These are phyloP conservation scores for Drosophila buzzatii DNA, from an alignment of 2,888 invertebrate genomes.

Conservation along the genomic window DNA sequence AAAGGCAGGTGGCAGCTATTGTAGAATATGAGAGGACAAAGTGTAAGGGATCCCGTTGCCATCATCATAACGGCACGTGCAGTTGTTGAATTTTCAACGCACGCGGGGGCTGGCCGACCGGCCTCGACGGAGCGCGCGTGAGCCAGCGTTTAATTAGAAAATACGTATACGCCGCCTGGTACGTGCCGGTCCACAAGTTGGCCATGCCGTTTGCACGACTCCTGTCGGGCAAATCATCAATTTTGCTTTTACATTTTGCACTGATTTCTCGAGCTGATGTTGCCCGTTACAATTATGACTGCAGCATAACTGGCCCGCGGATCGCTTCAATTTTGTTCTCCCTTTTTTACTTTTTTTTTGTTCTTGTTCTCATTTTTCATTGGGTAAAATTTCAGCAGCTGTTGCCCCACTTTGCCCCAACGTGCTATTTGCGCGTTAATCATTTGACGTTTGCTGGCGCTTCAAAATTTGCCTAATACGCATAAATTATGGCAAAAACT, in stretches of 20 bases:
- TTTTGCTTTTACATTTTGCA: slow-evolving; percentile 54
- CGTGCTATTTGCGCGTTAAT: slow-evolving; percentile 33
- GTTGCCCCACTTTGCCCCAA: slow-evolving; percentile 25
- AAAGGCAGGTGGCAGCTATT: slow-evolving; percentile 44
- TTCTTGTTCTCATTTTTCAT: slow-evolving; percentile 7
- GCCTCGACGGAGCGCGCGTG: slow-evolving; percentile 11
- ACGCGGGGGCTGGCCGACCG: neutral
- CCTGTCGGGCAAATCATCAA: slow-evolving; percentile 73
- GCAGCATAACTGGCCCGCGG: slow-evolving; percentile 11
- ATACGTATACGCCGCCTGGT: slow-evolving; percentile 70
- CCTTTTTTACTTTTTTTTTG: neutral
- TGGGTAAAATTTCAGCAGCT: neutral
- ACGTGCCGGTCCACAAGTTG: slow-evolving; percentile 49
- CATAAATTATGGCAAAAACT: slow-evolving; percentile 61
- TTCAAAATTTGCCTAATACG: slow-evolving; percentile 58
- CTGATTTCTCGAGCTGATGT: slow-evolving; percentile 27
- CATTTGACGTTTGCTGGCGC: slow-evolving; percentile 36
- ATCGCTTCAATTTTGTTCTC: neutral
- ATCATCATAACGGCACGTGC: slow-evolving; percentile 62
- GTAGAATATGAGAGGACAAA: neutral
- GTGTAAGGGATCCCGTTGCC: slow-evolving; percentile 7
- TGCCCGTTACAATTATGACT: slow-evolving; percentile 43
- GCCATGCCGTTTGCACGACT: slow-evolving; percentile 28
- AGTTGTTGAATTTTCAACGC: slow-evolving; percentile 62
- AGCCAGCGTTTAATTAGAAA: slow-evolving; percentile 72